Evolutionary conservation across 1,140 invertebrate genomes (phyloP), one percentile per base, ranked within the genome.

Genomic region (Halesus radiatus): DNA sequence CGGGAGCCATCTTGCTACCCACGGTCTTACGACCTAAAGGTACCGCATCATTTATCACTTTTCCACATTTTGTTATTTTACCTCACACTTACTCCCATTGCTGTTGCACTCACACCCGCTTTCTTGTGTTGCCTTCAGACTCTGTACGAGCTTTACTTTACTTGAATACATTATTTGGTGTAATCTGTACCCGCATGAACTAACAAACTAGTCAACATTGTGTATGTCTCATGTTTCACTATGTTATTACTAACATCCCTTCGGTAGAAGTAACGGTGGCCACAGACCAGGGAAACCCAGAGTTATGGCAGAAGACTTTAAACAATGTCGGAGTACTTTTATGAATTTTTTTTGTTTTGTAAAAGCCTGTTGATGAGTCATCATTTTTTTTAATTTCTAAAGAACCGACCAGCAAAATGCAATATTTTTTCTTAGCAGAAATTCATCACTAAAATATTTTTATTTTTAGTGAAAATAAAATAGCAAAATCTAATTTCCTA

Each of bases 21-120:
- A 91, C 92, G 84, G 91, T 94, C 85, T 90, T 93, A 86, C 92
- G 92, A 87, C 92, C 93, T 83, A 92, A 93, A 94, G 94, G 94
- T 95, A 93, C 85, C 58, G 50, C 76, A 78, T 66, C 64, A 83
- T 80, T 82, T 82, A 80, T 80, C 72, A 83, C 68, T 80, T 83
- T 70, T 83, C 81, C 78, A 83, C 78, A 53, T 83, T 75, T 78
- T 52, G 54, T 29, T 58, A 76, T 80, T 77, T 60, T 68, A 37
- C 60, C 76, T 79, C 78, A 82, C 76, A 52, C 68, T 72, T 45
- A 68, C 68, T 29, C 23, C 45, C 54, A 20, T 29, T 58, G 53
- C 29, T 26, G 29, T 54, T 54, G 56, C 58, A 54, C 72, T 32
- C 72, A 26, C 56, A 37, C 54, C 15, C 54, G 29, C 18, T 18